Conservation (phyloP, 2,888 invertebrate genomes). For the Torymus texanus region DNA sequence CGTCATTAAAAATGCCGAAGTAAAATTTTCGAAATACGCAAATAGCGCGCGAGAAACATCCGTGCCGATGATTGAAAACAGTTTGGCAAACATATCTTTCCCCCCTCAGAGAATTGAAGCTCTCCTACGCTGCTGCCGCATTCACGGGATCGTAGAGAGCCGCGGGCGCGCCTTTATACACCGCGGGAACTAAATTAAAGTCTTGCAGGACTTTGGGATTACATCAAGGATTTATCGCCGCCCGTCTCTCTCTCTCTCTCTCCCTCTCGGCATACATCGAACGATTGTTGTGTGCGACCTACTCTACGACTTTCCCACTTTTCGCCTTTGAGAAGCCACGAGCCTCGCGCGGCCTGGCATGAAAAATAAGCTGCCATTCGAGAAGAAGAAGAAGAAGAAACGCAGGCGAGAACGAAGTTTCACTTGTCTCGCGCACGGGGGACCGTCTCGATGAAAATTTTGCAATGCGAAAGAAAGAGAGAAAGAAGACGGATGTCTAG, state of each 20-base stretch:
- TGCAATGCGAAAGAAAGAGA: no score
- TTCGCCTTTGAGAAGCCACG: slow-evolving; percentile 9
- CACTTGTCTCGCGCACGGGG: not conserved
- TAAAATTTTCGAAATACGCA: no score
- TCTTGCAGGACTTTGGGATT: slow-evolving; percentile 44
- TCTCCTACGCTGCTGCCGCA: not conserved
- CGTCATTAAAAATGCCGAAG: no score
- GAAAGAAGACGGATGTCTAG: no score
- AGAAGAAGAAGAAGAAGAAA: not conserved
- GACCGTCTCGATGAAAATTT: no score
- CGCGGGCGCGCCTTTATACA: not conserved
- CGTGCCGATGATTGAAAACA: no score
- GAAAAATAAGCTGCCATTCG: slow-evolving; percentile 20
- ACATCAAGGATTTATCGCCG: slow-evolving; percentile 51
- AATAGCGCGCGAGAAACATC: no score
- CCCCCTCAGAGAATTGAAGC: not conserved
- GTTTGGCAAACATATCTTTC: not conserved
- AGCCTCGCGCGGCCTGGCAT: not conserved
- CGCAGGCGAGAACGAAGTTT: not conserved
- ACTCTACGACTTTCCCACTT: not conserved
- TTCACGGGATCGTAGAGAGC: not conserved
- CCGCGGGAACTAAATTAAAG: slow-evolving; percentile 40
- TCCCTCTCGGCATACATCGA: slow-evolving; percentile 4
- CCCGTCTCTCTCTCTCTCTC: not conserved
- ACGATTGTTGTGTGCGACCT: slow-evolving; percentile 28